phyloP scores from a whole-genome alignment of 1,140 invertebrate species.

The Pachypsylla venusta region DNA sequence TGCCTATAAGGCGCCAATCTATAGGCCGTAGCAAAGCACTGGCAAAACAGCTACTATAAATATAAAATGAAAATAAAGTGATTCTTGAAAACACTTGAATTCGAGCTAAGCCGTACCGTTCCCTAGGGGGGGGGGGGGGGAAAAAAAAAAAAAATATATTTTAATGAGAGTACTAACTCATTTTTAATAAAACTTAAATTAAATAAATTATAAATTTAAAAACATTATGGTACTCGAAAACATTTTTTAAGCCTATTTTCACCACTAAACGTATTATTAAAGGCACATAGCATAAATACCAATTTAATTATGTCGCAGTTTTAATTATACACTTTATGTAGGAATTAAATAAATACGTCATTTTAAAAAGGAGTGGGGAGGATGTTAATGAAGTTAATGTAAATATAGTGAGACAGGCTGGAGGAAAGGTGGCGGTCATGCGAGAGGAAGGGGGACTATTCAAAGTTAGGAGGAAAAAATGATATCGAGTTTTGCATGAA shows the following conservation, averaged over 20 bases:
- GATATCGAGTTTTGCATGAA: constrained; percentile 3
- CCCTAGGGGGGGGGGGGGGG: too few species aligned
- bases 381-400: constrained; percentile 8
- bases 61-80: too few species aligned
- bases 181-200: too few species aligned
- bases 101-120: too few species aligned
- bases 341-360: constrained; percentile 6
- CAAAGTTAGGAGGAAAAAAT: not conserved
- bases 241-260: constrained; percentile 1
- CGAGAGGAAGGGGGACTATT: not conserved
- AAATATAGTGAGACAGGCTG: not conserved
- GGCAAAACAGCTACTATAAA: too few species aligned
- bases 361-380: not conserved
- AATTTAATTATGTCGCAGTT: constrained; percentile 9
- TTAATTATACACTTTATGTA: constrained; percentile 6
- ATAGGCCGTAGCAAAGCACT: too few species aligned
- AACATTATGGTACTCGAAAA: too few species aligned
- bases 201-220: too few species aligned
- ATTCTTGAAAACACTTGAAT: too few species aligned
- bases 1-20: too few species aligned
- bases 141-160: too few species aligned
- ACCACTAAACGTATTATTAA: constrained; percentile 6
- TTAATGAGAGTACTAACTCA: too few species aligned
- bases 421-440: constrained; percentile 2
- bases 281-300: constrained; percentile 7